Percentiles rank a stretch among this genome's conserved stretches.
Evolutionary conservation across 2,888 invertebrate species (phyloP).

Genomic region (Tipula helvola): DNA sequence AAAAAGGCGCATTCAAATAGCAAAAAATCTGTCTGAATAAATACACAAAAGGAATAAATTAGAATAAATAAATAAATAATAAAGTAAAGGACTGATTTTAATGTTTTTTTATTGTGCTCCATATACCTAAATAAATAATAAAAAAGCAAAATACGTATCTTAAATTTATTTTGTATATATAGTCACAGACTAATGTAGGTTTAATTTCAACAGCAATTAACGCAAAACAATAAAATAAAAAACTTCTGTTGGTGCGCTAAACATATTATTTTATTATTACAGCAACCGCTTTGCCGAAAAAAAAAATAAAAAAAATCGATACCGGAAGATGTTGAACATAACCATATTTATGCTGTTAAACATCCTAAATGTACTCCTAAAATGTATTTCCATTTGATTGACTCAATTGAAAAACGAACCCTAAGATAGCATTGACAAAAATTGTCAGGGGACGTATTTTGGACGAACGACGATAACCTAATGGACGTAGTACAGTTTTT

Average conservation of each 20-base stretch:
- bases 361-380: neutral
- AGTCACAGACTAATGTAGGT: neutral
- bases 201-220: neutral
- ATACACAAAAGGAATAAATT: neutral
- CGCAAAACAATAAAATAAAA: neutral
- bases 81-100: neutral
- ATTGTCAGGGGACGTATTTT: neutral
- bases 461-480: neutral
- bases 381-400: neutral
- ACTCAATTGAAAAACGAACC: neutral
- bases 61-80: neutral
- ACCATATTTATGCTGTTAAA: neutral
- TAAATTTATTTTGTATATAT: neutral
- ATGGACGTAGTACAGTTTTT: too few relatives aligned
- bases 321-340: neutral
- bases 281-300: neutral
- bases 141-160: neutral
- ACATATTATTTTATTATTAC: neutral
- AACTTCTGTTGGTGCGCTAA: neutral
- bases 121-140: neutral
- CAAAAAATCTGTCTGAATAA: neutral
- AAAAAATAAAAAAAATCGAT: neutral
- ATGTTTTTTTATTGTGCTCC: neutral
- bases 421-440: neutral
- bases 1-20: neutral